Base-by-base conservation (phyloP, 2,888 invertebrate species). In the Sepiola atlantica region DNA sequence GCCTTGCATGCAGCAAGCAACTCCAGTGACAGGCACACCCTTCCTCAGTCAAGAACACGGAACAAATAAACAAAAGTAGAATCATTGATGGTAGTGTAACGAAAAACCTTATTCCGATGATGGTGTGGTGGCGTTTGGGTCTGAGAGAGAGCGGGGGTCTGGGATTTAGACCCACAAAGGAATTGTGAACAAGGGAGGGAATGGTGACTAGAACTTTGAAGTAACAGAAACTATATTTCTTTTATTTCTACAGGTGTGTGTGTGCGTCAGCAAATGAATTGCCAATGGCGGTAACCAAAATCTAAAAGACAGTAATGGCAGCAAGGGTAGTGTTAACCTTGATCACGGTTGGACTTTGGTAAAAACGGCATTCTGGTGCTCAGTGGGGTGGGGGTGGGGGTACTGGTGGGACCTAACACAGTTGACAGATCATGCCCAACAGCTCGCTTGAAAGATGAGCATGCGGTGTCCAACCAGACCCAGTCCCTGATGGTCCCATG, bases 1-100 rank as follows among this genome's bases (percentile, higher is more conserved):
- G 93, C 93, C 55, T 93, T 93, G 93, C 93, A 93, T 93, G 93
- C 93, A 93, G 93, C 32, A n/a, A 77, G 77, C 77, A 77, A 77
- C 77, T 77, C 77, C 32, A 77, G 77, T 77, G 77, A 77, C 77
- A 77, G n/a, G 77, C 77, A 77, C 77, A 77, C 77, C 16, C 77
- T 77, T 77, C 77, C 32, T 77, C 77, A 0, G 77, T n/a, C 10
- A 32, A 77, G 77, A n/a, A 77, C 77, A 32, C 77, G 12, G 18
- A 77, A 77, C 77, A 77, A 77, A 77, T 77, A 77, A 77, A 77
- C 77, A 77, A 77, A 77, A 77, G 77, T 77, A 77, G 77, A 77
- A 77, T 77, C 77, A 77, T 77, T 77, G 77, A 77, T 77, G 77
- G 32, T 77, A 32, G 32, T 77, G 77, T 77, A 77, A 32, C 77